Conservation (phyloP, 2,888 invertebrate species). For the Exephanes ischioxanthus region DNA sequence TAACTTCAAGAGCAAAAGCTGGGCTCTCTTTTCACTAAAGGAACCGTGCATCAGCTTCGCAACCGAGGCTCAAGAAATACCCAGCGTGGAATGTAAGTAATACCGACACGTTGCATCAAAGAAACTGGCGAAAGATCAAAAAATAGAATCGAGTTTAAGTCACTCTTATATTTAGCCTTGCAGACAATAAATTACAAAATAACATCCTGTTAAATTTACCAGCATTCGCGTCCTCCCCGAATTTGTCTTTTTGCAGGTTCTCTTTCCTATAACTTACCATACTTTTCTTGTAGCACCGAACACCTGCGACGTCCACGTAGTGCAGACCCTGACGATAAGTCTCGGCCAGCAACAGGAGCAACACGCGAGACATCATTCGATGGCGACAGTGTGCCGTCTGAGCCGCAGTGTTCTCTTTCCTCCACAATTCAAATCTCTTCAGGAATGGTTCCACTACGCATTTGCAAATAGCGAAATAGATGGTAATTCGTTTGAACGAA, state of each 20-base stretch:
- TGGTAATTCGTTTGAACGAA: constrained; percentile 86
- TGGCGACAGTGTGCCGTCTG: constrained; percentile 97
- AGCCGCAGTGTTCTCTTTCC: constrained; percentile 97
- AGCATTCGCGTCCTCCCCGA: neutral
- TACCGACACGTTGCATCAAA: constrained; percentile 1
- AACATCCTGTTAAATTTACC: neutral
- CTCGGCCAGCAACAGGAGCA: constrained; percentile 91
- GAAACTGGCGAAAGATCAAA: neutral
- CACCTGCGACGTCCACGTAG: constrained; percentile 91
- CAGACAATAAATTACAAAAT: constrained; percentile 9
- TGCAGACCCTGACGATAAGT: constrained; percentile 95
- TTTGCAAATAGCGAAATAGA: constrained; percentile 98
- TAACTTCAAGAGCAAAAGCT: constrained; percentile 97
- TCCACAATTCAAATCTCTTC: constrained; percentile 96
- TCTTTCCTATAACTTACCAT: constrained; percentile 10
- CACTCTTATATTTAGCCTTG: constrained; percentile 26
- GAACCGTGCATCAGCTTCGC: constrained; percentile 97
- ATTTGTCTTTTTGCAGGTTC: neutral
- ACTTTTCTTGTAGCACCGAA: constrained; percentile 82
- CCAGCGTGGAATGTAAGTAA: constrained; percentile 88
- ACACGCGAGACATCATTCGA: constrained; percentile 91
- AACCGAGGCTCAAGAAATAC: constrained; percentile 96
- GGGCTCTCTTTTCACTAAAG: constrained; percentile 97
- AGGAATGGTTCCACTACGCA: constrained; percentile 99
- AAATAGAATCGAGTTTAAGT: constrained; percentile 18